Conservation (phyloP, 2,888 invertebrate species). For the Rhabditoides inermis region DNA sequence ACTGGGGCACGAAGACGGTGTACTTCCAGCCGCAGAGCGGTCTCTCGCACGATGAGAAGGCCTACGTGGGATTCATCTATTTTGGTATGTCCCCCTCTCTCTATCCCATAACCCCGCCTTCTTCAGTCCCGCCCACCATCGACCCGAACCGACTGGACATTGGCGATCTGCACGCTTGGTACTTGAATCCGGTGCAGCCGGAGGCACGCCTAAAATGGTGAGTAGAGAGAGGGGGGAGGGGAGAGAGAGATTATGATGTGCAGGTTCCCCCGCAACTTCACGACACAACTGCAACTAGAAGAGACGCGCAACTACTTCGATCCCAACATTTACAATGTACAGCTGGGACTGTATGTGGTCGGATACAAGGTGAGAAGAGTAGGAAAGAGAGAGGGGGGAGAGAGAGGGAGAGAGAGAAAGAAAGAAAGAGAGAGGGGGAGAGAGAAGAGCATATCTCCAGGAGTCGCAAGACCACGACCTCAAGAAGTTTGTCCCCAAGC, state of each 20-base stretch:
- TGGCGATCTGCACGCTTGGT: constrained; percentile 42
- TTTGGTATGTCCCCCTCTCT: constrained; percentile 32
- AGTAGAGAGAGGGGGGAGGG: too few relatives aligned
- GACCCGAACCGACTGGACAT: constrained; percentile 46
- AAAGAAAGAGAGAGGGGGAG: too few relatives aligned
- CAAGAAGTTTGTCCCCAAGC: constrained; percentile 38
- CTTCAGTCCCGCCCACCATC: constrained; percentile 44
- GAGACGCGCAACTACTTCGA: constrained; percentile 12
- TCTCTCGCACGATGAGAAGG: constrained; percentile 19
- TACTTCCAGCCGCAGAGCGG: constrained; percentile 25
- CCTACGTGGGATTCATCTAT: constrained; percentile 45
- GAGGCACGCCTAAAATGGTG: too few relatives aligned
- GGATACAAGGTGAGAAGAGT: too few relatives aligned
- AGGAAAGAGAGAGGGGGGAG: too few relatives aligned
- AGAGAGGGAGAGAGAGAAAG: too few relatives aligned
- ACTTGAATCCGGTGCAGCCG: constrained; percentile 37
- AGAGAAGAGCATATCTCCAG: too few relatives aligned
- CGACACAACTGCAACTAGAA: too few relatives aligned
- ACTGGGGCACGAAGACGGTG: constrained; percentile 31
- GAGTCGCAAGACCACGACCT: constrained; percentile 34
- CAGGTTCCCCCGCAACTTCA: constrained; percentile 11
- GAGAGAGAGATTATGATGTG: neutral
- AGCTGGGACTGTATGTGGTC: constrained; percentile 38
- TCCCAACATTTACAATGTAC: constrained; percentile 33
- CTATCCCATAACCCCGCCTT: neutral